A percentile compares a stretch with the other conserved stretches of the same genome.
phyloP scores from a whole-genome alignment of 2,113 vertebrate genomes.

The Sturnira hondurensis region DNA sequence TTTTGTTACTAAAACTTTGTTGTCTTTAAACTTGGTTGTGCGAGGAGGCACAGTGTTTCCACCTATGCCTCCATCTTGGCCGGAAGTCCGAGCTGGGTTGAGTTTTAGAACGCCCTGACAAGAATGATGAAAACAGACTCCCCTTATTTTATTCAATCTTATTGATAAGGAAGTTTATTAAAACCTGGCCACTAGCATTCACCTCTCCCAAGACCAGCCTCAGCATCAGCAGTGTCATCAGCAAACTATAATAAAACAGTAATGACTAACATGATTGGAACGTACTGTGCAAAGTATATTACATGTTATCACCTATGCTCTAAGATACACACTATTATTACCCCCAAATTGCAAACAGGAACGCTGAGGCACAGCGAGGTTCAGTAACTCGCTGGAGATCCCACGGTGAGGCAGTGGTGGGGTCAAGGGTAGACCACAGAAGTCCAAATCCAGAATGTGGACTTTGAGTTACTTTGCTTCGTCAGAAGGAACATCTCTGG shows the following conservation, averaged over 20 bases:
- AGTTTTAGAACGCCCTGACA: background rate
- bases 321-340: background rate
- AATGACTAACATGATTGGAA: background rate
- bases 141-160: background rate
- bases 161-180: background rate
- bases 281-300: background rate
- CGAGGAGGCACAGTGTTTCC: too few species aligned
- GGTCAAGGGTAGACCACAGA: background rate
- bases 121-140: background rate
- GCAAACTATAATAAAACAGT: background rate
- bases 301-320: background rate
- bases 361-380: background rate
- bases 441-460: background rate
- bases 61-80: too few species aligned
- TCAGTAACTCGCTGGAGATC: background rate
- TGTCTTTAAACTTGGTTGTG: too few species aligned
- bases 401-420: background rate
- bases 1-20: too few species aligned
- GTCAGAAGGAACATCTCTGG: background rate
- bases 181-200: background rate
- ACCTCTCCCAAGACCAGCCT: background rate
- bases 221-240: background rate
- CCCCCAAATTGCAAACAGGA: background rate
- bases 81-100: too few species aligned
- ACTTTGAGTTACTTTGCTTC: background rate